phyloP scores from a whole-genome alignment of 2,797 vertebrate species.

The Cichlasoma orientale region DNA sequence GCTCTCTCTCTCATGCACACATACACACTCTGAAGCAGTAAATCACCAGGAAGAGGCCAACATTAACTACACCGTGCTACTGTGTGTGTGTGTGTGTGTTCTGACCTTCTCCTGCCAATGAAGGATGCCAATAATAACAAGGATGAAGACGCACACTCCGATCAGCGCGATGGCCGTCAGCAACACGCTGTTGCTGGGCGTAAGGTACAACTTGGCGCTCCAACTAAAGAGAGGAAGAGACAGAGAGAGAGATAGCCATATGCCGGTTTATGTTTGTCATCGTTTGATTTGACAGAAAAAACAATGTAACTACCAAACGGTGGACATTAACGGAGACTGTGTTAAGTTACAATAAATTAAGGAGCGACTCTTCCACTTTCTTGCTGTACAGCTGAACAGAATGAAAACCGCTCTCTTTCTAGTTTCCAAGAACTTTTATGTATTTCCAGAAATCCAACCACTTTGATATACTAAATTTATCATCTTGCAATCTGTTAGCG shows the following conservation, averaged over 20 bases:
- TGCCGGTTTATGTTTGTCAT: slow-evolving; percentile 7
- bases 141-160: slow-evolving; percentile 95
- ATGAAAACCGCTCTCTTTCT: neutral
- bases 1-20: slow-evolving; percentile 24
- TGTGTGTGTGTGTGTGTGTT: slow-evolving; percentile 37
- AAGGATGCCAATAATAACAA: slow-evolving; percentile 94
- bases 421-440: neutral
- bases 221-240: slow-evolving; percentile 81
- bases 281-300: slow-evolving; percentile 14
- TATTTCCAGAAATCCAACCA: neutral
- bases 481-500: slow-evolving; percentile 4
- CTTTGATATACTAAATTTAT: slow-evolving; percentile 14
- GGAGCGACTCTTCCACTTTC: neutral
- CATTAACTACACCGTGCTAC: slow-evolving; percentile 17
- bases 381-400: neutral
- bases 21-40: slow-evolving; percentile 28
- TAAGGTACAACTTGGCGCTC: slow-evolving; percentile 96
- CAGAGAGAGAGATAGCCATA: slow-evolving; percentile 17
- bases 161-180: slow-evolving; percentile 95
- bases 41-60: slow-evolving; percentile 39
- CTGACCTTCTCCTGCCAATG: slow-evolving; percentile 99
- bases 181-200: slow-evolving; percentile 95
- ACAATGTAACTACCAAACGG: slow-evolving; percentile 5
- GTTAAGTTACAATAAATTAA: slow-evolving; percentile 22
- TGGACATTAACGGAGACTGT: slow-evolving; percentile 6